Evolutionary conservation across 1,140 invertebrate genomes (phyloP).

Genomic region (Meteorus sp.): DNA sequence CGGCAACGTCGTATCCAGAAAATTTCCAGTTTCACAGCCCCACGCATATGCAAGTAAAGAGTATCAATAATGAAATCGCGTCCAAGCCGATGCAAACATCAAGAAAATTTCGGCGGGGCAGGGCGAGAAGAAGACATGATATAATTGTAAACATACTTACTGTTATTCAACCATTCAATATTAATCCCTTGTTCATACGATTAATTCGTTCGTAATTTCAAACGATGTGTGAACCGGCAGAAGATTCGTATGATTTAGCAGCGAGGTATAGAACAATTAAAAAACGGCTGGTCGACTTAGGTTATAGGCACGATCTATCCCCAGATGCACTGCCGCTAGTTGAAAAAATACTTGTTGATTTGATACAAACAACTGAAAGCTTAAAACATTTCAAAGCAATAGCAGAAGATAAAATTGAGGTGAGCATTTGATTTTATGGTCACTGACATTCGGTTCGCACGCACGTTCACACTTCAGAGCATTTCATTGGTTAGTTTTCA

Average conservation of each 20-base stretch:
- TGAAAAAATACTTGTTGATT: constrained; percentile 73
- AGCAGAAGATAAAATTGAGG: constrained; percentile 66
- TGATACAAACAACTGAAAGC: constrained; percentile 77
- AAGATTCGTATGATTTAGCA: constrained; percentile 44
- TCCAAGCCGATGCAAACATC: too few species aligned
- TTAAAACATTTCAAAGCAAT: constrained; percentile 77
- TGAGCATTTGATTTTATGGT: constrained; percentile 36
- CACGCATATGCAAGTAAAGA: too few species aligned
- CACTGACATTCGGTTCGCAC: too few species aligned
- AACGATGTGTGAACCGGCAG: constrained; percentile 32
- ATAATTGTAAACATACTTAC: not conserved
- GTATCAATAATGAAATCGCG: too few species aligned
- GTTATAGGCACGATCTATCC: constrained; percentile 73
- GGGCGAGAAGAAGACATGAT: too few species aligned
- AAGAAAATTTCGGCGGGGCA: too few species aligned
- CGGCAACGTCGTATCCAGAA: too few species aligned
- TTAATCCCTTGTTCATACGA: too few species aligned
- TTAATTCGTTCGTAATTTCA: not conserved
- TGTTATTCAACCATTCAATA: too few species aligned
- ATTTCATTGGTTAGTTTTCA: not conserved
- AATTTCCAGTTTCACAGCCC: too few species aligned
- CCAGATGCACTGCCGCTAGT: constrained; percentile 74
- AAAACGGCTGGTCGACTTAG: constrained; percentile 69
- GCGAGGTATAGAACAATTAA: constrained; percentile 60
- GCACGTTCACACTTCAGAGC: not conserved